A percentile compares a stretch with the other conserved stretches of the same genome.
Conservation (phyloP, 1,140 invertebrate species). For the Drosophila ironensis region DNA sequence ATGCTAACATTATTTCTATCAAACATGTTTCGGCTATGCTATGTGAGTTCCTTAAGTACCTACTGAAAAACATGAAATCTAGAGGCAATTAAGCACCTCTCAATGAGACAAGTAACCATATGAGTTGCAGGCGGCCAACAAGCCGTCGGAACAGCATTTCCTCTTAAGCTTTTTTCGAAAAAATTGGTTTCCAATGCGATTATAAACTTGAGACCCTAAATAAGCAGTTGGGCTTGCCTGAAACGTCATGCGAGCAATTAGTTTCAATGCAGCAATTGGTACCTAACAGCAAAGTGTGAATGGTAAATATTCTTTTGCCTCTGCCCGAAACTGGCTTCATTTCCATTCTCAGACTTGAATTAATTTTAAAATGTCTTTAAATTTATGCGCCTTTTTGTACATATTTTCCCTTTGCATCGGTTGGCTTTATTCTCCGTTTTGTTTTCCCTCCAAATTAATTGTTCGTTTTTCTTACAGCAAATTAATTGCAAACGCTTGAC, state of each 20-base stretch:
- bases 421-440: constrained; percentile 2
- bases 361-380: constrained; percentile 52
- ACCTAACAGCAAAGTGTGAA: background rate
- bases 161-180: background rate
- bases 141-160: background rate
- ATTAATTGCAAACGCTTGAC: constrained; percentile 77
- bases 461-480: constrained; percentile 73
- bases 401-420: constrained; percentile 11
- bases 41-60: too few relatives aligned
- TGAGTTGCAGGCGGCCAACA: too few relatives aligned
- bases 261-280: constrained; percentile 16
- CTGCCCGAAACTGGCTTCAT: constrained; percentile 9
- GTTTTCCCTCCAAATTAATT: constrained; percentile 62
- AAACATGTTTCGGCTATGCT: too few relatives aligned
- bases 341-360: constrained; percentile 31
- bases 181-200: background rate
- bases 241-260: constrained; percentile 7
- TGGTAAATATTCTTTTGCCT: background rate
- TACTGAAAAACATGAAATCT: too few relatives aligned
- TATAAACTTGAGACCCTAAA: background rate
- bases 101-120: too few relatives aligned
- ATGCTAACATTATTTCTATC: too few relatives aligned
- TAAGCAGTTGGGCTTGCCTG: background rate
- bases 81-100: too few relatives aligned
- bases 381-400: constrained; percentile 51